phyloP scores from a whole-genome alignment of 2,113 vertebrate genomes.

The Corythaeola cristata region DNA sequence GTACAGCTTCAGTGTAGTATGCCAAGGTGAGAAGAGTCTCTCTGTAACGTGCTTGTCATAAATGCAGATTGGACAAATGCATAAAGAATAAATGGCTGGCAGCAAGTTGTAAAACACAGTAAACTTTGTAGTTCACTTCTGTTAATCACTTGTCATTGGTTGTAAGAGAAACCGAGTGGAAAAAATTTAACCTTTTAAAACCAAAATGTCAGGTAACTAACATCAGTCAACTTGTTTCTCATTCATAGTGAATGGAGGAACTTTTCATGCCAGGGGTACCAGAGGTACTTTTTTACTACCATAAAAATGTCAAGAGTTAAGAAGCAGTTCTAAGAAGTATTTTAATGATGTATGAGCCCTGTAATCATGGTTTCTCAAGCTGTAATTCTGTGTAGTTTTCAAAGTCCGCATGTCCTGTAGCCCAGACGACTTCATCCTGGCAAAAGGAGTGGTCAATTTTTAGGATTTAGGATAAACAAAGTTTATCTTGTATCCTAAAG shows the following conservation, averaged over 20 bases:
- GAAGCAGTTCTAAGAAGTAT: conserved; percentile 6
- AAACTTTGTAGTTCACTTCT: background rate
- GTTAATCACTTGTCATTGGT: conserved; percentile 23
- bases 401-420: background rate
- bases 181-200: conserved; percentile 45
- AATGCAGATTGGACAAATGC: conserved; percentile 13
- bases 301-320: conserved; percentile 54
- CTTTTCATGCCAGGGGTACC: background rate
- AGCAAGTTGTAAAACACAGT: conserved; percentile 8
- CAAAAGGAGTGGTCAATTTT: background rate
- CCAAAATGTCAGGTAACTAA: conserved; percentile 20
- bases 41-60: conserved; percentile 3
- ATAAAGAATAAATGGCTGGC: background rate
- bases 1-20: background rate
- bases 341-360: background rate
- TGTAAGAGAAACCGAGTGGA: conserved; percentile 7
- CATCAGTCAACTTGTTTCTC: background rate
- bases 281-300: background rate
- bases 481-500: background rate
- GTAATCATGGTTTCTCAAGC: background rate
- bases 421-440: background rate
- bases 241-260: background rate
- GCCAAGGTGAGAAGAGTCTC: background rate
- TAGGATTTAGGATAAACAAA: background rate
- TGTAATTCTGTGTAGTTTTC: background rate